phyloP scores from a whole-genome alignment of 2,888 invertebrate genomes.

The Scaeva pyrastri region DNA sequence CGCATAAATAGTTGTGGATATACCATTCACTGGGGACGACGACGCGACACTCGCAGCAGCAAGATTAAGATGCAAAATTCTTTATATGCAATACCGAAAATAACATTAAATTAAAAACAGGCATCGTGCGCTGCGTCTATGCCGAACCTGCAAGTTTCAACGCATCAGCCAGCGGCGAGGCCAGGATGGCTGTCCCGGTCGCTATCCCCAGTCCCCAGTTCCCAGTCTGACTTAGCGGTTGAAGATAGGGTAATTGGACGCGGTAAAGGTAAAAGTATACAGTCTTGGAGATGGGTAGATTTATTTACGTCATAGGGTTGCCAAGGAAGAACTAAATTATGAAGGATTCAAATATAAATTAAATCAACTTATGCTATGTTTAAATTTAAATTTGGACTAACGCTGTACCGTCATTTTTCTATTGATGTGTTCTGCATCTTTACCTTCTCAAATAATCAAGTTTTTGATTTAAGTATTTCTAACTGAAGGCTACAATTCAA shows the following conservation, averaged over 20 bases:
- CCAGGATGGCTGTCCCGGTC: constrained; percentile 22
- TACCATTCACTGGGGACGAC: constrained; percentile 45
- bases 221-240: constrained; percentile 62
- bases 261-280: constrained; percentile 41
- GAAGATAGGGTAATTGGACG: constrained; percentile 75
- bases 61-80: constrained; percentile 84
- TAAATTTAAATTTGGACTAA: too few species aligned
- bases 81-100: constrained; percentile 84
- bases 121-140: constrained; percentile 77
- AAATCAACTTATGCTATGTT: too few species aligned
- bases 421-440: too few species aligned
- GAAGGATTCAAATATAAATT: too few species aligned
- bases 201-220: too few species aligned
- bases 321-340: constrained; percentile 15
- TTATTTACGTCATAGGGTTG: constrained; percentile 54
- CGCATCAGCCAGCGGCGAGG: constrained; percentile 39
- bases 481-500: too few species aligned
- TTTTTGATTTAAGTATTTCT: too few species aligned
- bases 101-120: constrained; percentile 84
- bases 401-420: too few species aligned
- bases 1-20: constrained; percentile 71
- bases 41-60: constrained; percentile 41
- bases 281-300: constrained; percentile 66
- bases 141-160: constrained; percentile 15
- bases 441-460: too few species aligned